Evolutionary conservation across 2,888 invertebrate genomes (phyloP).

Genomic region (Cerastis rubricosa): DNA sequence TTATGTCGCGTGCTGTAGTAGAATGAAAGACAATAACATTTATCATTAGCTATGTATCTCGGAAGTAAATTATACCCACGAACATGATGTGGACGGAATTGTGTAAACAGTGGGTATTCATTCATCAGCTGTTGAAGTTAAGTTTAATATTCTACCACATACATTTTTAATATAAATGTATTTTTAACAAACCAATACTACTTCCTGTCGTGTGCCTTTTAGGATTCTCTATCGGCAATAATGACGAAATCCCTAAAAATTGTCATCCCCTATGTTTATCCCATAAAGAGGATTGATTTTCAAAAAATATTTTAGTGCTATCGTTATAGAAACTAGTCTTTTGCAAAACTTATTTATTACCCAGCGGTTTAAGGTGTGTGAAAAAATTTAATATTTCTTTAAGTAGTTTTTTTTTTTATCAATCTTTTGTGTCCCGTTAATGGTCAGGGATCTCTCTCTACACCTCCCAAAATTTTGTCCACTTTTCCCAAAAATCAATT

Average conservation of each 20-base stretch:
- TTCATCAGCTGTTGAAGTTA: constrained; percentile 3
- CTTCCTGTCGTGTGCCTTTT: not conserved
- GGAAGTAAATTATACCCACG: constrained; percentile 49
- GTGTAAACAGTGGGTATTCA: constrained; percentile 35
- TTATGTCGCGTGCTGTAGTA: constrained; percentile 49
- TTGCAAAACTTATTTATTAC: not conserved
- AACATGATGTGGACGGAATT: constrained; percentile 28
- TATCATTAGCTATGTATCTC: constrained; percentile 40
- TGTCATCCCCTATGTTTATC: too few relatives aligned
- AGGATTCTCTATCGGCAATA: not conserved
- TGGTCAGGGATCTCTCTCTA: not conserved
- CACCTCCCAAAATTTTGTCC: too few relatives aligned
- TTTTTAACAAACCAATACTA: not conserved
- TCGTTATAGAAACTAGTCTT: not conserved
- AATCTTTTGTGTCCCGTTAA: not conserved
- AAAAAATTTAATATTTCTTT: not conserved
- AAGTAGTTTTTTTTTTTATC: not conserved
- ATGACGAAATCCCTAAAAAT: not conserved
- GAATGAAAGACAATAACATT: constrained; percentile 57
- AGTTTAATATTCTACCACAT: constrained; percentile 1
- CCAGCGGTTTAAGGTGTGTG: not conserved
- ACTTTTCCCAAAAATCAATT: too few relatives aligned
- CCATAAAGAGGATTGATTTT: not conserved
- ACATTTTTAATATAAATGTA: not conserved
- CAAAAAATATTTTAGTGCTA: not conserved